Evolutionary conservation across 2,797 vertebrate genomes (phyloP), one percentile per base, ranked within the genome.

Genomic region (Helicolenus hilgendorfi): DNA sequence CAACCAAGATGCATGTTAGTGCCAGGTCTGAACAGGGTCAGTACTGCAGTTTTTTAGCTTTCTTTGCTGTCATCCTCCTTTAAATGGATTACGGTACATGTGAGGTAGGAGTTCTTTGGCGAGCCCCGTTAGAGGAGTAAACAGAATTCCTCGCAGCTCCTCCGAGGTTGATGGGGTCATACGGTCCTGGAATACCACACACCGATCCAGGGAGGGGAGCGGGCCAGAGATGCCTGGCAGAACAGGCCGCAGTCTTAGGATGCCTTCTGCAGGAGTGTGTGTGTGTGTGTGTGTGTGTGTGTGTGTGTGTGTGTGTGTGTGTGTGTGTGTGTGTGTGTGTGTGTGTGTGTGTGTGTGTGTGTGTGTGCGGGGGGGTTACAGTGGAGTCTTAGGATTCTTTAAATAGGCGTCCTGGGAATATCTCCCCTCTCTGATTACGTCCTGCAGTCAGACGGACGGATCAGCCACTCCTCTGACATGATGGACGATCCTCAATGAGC

Each of bases 351-450:
- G 76, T 15, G 69, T 68, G 75, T 35, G 69, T 27, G 67, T 41
- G 38, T 14, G 53, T 7, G 41, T 1, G 11, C 0, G 38, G 14
- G 58, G 8, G 14, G 36, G 18, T 65, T 84, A 83, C 71, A 84
- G 75, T 72, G 72, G 18, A 77, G 69, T 81, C 53, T 79, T 79
- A 4, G 69, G 69, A 94, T 92, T 89, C 89, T 89, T 88, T 82
- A 67, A 88, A 92, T 85, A 88, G 67, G 53, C 7, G 2, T 72
- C 69, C 82, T 35, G 63, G 76, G 73, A 89, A 81, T 78, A 69
- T 41, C 85, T 76, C 41, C 62, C 59, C 26, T 84, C 89, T 91
- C 86, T 27, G 41, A 24, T 85, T 72, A 79, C 59, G 3, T 65
- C 36, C 83, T 70, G 69, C 4, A 31, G 68, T 62, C 27, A 7